phyloP scores from a whole-genome alignment of 2,113 vertebrate species.

The Thalassarche chlororhynchos region DNA sequence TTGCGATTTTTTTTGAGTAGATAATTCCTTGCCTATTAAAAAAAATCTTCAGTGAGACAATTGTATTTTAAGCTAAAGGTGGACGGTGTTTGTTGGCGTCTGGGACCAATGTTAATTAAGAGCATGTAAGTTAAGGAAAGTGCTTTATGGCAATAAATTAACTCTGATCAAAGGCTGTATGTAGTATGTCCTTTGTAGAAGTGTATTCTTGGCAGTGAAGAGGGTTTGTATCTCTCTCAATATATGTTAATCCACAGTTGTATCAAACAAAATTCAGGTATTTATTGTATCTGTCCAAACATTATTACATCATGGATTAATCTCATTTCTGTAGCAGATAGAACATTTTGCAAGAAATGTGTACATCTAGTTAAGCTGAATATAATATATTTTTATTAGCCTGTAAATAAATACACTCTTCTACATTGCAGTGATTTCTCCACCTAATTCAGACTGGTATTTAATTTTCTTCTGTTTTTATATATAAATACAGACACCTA shows the following conservation, averaged over 20 bases:
- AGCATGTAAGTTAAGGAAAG: constrained; percentile 40
- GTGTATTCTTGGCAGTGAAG: neutral
- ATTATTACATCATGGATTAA: neutral
- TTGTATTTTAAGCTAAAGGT: neutral
- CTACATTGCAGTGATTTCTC: constrained; percentile 51
- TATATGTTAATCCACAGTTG: neutral
- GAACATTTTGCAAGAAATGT: constrained; percentile 54
- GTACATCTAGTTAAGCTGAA: constrained; percentile 35
- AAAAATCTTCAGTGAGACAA: neutral
- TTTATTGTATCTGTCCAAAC: constrained; percentile 36
- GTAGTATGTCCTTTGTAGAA: constrained; percentile 52
- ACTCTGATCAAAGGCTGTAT: constrained; percentile 32
- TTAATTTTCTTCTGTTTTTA: constrained; percentile 2
- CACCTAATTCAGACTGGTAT: constrained; percentile 34
- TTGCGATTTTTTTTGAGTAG: neutral
- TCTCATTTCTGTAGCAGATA: constrained; percentile 6
- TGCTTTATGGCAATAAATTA: constrained; percentile 44
- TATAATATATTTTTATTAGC: constrained; percentile 69
- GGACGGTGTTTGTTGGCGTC: neutral
- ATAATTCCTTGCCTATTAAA: constrained; percentile 5
- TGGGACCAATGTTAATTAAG: constrained; percentile 39
- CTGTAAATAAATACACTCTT: constrained; percentile 73
- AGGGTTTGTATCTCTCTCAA: neutral
- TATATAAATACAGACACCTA: neutral
- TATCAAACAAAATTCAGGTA: constrained; percentile 17